Conservation (phyloP, 2,888 invertebrate species). For the Mesochorus sp. region DNA sequence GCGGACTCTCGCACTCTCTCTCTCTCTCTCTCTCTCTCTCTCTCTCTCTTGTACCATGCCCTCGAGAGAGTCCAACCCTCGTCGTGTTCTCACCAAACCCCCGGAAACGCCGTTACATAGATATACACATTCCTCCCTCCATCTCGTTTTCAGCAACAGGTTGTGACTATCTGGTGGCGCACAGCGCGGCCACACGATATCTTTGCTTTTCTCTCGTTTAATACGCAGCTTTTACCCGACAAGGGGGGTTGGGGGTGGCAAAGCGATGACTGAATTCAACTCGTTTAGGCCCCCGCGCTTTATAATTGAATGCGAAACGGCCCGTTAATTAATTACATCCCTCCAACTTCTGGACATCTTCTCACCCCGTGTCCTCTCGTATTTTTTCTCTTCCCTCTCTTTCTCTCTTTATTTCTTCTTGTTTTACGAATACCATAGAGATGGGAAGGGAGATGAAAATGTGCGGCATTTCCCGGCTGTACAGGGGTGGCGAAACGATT, state of each 20-base stretch:
- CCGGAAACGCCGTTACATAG: slow-evolving; percentile 22
- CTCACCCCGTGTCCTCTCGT: background rate
- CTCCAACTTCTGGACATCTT: slow-evolving; percentile 32
- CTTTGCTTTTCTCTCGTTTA: slow-evolving; percentile 47
- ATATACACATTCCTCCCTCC: slow-evolving; percentile 59
- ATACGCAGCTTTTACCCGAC: slow-evolving; percentile 38
- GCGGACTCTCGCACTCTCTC: slow-evolving; percentile 26
- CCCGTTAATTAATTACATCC: slow-evolving; percentile 78
- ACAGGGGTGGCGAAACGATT: slow-evolving; percentile 21
- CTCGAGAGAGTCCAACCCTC: slow-evolving; percentile 46
- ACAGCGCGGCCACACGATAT: slow-evolving; percentile 41
- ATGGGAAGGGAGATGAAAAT: background rate
- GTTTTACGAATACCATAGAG: background rate
- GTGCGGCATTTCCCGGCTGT: background rate
- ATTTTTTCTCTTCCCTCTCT: background rate
- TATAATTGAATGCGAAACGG: slow-evolving; percentile 70
- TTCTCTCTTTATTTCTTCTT: background rate
- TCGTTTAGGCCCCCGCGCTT: slow-evolving; percentile 74
- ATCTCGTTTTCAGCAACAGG: slow-evolving; percentile 77
- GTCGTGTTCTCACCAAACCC: slow-evolving; percentile 34
- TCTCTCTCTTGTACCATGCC: slow-evolving; percentile 56
- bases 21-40: slow-evolving; percentile 57
- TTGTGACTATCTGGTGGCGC: slow-evolving; percentile 69
- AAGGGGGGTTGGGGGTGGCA: background rate
- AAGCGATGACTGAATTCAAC: slow-evolving; percentile 67